Conservation (phyloP, 2,888 invertebrate species). For the Hetaerina titia region DNA sequence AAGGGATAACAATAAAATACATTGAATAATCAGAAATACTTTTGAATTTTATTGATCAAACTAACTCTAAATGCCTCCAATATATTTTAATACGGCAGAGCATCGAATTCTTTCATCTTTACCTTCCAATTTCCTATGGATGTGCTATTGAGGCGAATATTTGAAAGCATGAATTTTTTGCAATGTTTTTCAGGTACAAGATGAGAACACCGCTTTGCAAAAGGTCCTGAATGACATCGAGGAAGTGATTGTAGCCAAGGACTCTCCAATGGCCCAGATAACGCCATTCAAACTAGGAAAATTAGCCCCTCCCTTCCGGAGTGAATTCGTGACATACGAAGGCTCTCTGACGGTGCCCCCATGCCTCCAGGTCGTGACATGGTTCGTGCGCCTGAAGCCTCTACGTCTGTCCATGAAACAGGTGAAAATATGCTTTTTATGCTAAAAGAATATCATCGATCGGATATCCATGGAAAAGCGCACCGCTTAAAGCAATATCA, state of each 20-base stretch:
- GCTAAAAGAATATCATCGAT: no score
- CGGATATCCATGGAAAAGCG: no score
- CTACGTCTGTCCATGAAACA: conserved; percentile 40
- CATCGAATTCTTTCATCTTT: no score
- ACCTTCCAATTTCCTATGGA: no score
- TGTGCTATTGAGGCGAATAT: neutral
- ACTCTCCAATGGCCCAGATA: neutral
- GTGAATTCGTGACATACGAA: conserved; percentile 27
- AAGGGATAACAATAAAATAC: neutral
- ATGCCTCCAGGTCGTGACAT: conserved; percentile 50
- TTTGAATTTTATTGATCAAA: no score
- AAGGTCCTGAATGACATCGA: neutral
- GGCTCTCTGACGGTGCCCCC: conserved; percentile 60
- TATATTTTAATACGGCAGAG: no score
- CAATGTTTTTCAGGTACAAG: neutral
- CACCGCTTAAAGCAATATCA: no score
- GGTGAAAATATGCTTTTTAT: neutral
- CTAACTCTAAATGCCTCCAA: no score
- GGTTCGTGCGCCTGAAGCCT: neutral
- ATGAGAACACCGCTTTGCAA: neutral
- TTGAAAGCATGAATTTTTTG: neutral
- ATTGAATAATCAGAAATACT: neutral
- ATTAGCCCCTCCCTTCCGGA: neutral
- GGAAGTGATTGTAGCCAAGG: neutral
- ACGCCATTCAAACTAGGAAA: neutral